phyloP scores from a whole-genome alignment of 2,888 invertebrate genomes.

The Acleris emargana region DNA sequence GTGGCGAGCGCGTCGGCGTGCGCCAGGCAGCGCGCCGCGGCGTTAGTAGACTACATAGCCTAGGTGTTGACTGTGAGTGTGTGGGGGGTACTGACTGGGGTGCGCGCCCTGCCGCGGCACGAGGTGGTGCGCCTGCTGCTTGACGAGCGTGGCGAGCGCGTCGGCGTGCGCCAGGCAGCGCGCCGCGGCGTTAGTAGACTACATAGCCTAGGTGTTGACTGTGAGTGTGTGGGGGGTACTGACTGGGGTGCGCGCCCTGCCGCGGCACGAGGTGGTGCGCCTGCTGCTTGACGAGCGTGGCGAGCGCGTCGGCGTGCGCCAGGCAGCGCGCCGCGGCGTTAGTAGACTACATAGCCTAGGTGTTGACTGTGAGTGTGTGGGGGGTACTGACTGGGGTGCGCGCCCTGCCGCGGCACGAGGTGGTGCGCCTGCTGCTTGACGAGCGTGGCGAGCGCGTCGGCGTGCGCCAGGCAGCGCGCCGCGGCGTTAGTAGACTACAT shows the following conservation, averaged over 20 bases:
- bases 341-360: neutral
- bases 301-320: slow-evolving; percentile 83
- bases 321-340: no score
- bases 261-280: slow-evolving; percentile 81
- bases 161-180: slow-evolving; percentile 85
- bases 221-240: slow-evolving; percentile 42
- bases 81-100: slow-evolving; percentile 60
- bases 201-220: neutral
- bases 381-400: slow-evolving; percentile 69
- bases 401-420: slow-evolving; percentile 76
- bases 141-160: slow-evolving; percentile 81
- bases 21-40: no score
- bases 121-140: slow-evolving; percentile 80
- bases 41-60: neutral
- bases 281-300: slow-evolving; percentile 81
- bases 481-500: neutral
- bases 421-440: slow-evolving; percentile 81
- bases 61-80: neutral
- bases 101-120: slow-evolving; percentile 79
- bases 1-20: slow-evolving; percentile 84
- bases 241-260: slow-evolving; percentile 74
- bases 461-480: slow-evolving; percentile 84
- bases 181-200: neutral
- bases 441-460: slow-evolving; percentile 82
- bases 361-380: neutral